phyloP scores from a whole-genome alignment of 2,113 vertebrate species.

The Ginglymostoma cirratum region DNA sequence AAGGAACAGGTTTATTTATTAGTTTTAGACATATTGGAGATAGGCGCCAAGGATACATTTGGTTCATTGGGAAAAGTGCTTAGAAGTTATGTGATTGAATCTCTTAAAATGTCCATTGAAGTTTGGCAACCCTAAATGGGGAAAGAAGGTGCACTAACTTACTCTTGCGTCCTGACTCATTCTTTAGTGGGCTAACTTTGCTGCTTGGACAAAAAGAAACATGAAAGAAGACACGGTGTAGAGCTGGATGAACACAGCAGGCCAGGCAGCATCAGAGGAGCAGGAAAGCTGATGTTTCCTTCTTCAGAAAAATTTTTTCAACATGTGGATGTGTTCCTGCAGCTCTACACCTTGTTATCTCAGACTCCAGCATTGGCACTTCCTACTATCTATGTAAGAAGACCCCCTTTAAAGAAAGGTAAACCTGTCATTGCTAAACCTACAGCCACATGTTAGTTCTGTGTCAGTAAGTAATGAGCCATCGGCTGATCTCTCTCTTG shows the following conservation, averaged over 20 bases:
- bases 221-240: neutral
- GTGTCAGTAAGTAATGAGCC: neutral
- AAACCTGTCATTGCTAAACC: neutral
- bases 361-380: too few species aligned
- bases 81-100: neutral
- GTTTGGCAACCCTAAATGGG: neutral
- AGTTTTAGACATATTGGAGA: neutral
- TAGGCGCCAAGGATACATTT: too few species aligned
- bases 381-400: neutral
- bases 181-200: neutral
- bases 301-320: too few species aligned
- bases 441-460: neutral
- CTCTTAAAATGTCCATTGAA: neutral
- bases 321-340: too few species aligned
- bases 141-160: neutral
- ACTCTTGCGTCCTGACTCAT: neutral
- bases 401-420: neutral
- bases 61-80: neutral
- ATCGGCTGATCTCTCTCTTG: neutral
- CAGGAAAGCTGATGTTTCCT: too few species aligned
- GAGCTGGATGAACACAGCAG: too few species aligned
- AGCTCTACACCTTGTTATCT: too few species aligned
- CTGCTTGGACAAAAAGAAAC: neutral
- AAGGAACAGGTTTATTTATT: neutral
- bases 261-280: too few species aligned